Percentiles rank a stretch among this genome's conserved stretches.
Conservation (phyloP, 2,888 invertebrate genomes). For the Steinernema scapterisci region DNA sequence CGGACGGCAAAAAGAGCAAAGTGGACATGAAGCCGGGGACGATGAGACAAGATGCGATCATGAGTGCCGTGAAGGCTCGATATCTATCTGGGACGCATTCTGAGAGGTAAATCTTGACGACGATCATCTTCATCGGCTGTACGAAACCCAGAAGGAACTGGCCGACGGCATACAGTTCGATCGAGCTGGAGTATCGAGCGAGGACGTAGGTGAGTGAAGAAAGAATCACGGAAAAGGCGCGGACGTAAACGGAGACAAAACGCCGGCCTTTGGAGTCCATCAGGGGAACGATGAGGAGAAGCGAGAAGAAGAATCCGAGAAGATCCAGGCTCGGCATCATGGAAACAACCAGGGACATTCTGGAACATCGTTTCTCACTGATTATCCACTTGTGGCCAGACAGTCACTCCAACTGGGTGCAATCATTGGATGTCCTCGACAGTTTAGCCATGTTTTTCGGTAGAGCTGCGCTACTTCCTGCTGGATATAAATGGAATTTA, state of each 20-base stretch:
- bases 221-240: not conserved
- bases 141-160: constrained; percentile 14
- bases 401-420: too few species aligned
- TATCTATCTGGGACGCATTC: not conserved
- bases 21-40: not conserved
- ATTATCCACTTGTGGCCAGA: too few species aligned
- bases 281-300: not conserved
- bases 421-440: too few species aligned
- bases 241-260: constrained; percentile 15
- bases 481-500: too few species aligned
- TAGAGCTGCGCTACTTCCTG: too few species aligned
- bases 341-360: constrained; percentile 1
- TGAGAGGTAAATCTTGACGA: not conserved
- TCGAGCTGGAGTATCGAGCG: not conserved
- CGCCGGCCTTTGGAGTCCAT: not conserved
- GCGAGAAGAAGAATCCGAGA: not conserved
- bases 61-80: not conserved
- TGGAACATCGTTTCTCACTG: not conserved
- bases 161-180: not conserved
- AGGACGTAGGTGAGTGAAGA: not conserved
- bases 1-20: not conserved
- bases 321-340: constrained; percentile 1
- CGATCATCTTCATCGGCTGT: constrained; percentile 10
- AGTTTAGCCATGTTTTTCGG: too few species aligned
- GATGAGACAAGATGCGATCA: not conserved